A percentile compares a stretch with the other conserved stretches of the same genome.
Evolutionary conservation across 2,113 vertebrate species (phyloP).

Genomic region (Perca flavescens): DNA sequence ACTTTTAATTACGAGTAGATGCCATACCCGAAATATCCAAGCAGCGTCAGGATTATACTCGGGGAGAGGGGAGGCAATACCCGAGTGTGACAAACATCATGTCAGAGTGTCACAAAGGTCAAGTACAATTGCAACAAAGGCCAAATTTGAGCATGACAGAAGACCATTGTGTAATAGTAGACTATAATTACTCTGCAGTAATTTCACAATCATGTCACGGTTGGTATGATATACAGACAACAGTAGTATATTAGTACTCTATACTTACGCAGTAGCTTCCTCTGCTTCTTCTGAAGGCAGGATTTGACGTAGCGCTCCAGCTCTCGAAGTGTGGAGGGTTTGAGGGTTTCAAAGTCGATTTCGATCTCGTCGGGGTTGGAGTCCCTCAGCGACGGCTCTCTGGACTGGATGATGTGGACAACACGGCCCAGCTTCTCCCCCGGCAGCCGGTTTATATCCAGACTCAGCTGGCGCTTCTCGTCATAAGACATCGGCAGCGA

Average conservation of each 20-base stretch:
- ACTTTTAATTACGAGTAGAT: background rate
- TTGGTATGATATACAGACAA: too few relatives aligned
- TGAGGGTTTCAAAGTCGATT: constrained; percentile 98
- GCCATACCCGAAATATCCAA: background rate
- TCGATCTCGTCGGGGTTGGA: constrained; percentile 99
- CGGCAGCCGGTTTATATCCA: constrained; percentile 97
- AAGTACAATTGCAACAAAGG: too few relatives aligned
- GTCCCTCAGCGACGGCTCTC: constrained; percentile 96
- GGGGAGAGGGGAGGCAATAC: too few relatives aligned
- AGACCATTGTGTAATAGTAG: too few relatives aligned
- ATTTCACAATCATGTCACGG: too few relatives aligned
- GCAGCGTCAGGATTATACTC: too few relatives aligned
- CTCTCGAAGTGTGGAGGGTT: constrained; percentile 95
- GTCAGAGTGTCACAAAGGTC: too few relatives aligned
- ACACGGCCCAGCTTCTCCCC: constrained; percentile 97
- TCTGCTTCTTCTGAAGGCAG: constrained; percentile 97
- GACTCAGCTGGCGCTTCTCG: constrained; percentile 96
- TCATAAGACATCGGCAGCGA: constrained; percentile 97
- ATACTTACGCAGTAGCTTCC: constrained; percentile 92
- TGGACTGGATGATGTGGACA: constrained; percentile 97
- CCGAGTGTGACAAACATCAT: too few relatives aligned
- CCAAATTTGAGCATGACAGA: too few relatives aligned
- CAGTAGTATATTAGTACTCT: background rate
- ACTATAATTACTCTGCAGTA: too few relatives aligned
- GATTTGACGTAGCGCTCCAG: constrained; percentile 99